These are phyloP conservation scores for Clistopyga incitator DNA, from an alignment of 2,888 invertebrate species.

Conservation along the genomic window DNA sequence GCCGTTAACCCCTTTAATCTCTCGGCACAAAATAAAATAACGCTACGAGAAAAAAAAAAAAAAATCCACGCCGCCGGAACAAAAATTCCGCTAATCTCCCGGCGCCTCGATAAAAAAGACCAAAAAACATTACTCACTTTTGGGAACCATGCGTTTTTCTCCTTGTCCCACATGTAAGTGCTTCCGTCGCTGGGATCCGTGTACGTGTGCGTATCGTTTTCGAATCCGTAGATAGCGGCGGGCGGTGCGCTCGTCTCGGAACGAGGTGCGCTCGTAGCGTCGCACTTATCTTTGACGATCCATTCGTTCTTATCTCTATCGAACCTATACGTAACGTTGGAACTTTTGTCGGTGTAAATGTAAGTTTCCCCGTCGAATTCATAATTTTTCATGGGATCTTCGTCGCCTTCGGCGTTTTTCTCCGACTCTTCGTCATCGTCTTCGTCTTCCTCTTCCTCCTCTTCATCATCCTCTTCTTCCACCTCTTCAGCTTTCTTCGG, in stretches of 20 bases:
- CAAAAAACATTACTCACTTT: constrained; percentile 89
- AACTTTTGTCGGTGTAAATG: constrained; percentile 77
- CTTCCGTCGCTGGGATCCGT: constrained; percentile 94
- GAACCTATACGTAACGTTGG: constrained; percentile 86
- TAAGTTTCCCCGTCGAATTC: constrained; percentile 83
- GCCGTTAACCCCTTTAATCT: too few species aligned
- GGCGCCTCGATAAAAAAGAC: too few species aligned
- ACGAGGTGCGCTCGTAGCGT: constrained; percentile 70
- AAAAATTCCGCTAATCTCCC: too few species aligned
- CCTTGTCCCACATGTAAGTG: constrained; percentile 95
- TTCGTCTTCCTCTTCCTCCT: constrained; percentile 46
- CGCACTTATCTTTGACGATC: constrained; percentile 82
- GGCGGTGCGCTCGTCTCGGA: constrained; percentile 72
- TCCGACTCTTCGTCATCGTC: constrained; percentile 84
- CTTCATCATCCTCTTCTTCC: constrained; percentile 31
- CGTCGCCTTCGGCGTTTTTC: constrained; percentile 84
- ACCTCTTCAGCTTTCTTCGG: too few species aligned
- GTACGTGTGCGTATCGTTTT: constrained; percentile 92
- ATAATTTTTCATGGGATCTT: constrained; percentile 76
- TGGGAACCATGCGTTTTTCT: constrained; percentile 98
- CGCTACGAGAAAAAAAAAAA: too few species aligned
- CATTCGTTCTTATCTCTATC: constrained; percentile 87
- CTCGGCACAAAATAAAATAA: too few species aligned
- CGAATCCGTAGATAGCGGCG: constrained; percentile 87
- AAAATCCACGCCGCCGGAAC: too few species aligned